Base-by-base conservation (phyloP, 2,888 invertebrate species). In the Unio delphinus region DNA sequence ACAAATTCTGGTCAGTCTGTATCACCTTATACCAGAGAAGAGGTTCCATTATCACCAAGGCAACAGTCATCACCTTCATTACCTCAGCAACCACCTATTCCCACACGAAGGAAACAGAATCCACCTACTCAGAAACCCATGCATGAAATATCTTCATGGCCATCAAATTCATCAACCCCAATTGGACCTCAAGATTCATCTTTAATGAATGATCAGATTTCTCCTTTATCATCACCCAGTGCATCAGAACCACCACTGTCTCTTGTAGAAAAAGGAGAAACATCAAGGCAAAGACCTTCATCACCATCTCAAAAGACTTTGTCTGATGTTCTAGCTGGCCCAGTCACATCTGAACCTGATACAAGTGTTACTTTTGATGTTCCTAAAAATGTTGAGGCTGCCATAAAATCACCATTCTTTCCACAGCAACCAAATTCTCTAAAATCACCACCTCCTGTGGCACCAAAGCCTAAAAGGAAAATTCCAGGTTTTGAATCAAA, bases 391-490 rank as follows among this genome's bases (percentile, higher is more conserved):
- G 3, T 0, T 45, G 45, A 45, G 3, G 45, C 45, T 45, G 45
- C 8, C 45, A 45, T 45, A 45, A 45, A 45, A 15, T 45, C 23
- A 26, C 23, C 55, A 60, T 17, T 34, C 26, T 70, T 68, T 15
- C 72, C 75, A 61, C 57, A 70, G 26, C 60, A 65, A 61, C 76
- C 63, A 20, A 15, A 45, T 11, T 65, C 62, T 62, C 58, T 66
- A 26, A 75, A 80, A 54, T 60, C 57, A 7, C 78, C 83, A 18
- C 83, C 85, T 30, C 75, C 80, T 56, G 80, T 83, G 18, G 79
- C 83, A 11, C 82, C 83, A 8, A 84, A 83, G 73, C 82, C 83
- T 34, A 75, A 68, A 64, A 62, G 58, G 55, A 23, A 55, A 63
- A 8, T 15, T 45, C 15, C 15, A 45, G 45, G 45, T 45, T 45